phyloP scores from a whole-genome alignment of 1,140 invertebrate genomes.

The Andricus grossulariae region DNA sequence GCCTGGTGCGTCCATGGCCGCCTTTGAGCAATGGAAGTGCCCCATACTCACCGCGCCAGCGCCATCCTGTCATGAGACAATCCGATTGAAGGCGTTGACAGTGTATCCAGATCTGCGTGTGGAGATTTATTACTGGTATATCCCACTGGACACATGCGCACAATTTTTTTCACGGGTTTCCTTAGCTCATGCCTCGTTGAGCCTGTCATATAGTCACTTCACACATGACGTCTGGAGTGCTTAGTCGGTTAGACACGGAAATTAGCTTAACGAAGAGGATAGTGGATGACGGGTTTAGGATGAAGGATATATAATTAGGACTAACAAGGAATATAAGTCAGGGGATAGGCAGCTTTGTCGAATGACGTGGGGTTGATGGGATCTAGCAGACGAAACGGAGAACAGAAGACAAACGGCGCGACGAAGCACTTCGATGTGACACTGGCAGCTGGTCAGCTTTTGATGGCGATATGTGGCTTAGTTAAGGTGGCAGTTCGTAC shows the following conservation, averaged over 20 bases:
- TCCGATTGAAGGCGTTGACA: slow-evolving; percentile 77
- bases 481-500: slow-evolving; percentile 43
- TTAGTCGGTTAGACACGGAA: slow-evolving; percentile 24
- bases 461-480: background rate
- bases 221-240: slow-evolving; percentile 56
- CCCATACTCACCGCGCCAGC: slow-evolving; percentile 77
- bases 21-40: slow-evolving; percentile 41
- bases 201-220: slow-evolving; percentile 61
- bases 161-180: slow-evolving; percentile 59
- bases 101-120: slow-evolving; percentile 78
- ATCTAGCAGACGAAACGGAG: slow-evolving; percentile 39
- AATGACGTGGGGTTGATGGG: too few relatives aligned
- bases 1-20: slow-evolving; percentile 47
- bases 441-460: slow-evolving; percentile 19
- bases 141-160: slow-evolving; percentile 76
- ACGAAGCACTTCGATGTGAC: slow-evolving; percentile 28
- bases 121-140: slow-evolving; percentile 68
- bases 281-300: background rate
- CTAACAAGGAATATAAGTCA: background rate
- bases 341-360: slow-evolving; percentile 3
- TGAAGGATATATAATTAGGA: background rate
- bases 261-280: too few relatives aligned
- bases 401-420: slow-evolving; percentile 37
- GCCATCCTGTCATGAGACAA: slow-evolving; percentile 81
- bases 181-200: slow-evolving; percentile 50